Conservation (phyloP, 2,888 invertebrate genomes). For the Venustoraphidia nigricollis region DNA sequence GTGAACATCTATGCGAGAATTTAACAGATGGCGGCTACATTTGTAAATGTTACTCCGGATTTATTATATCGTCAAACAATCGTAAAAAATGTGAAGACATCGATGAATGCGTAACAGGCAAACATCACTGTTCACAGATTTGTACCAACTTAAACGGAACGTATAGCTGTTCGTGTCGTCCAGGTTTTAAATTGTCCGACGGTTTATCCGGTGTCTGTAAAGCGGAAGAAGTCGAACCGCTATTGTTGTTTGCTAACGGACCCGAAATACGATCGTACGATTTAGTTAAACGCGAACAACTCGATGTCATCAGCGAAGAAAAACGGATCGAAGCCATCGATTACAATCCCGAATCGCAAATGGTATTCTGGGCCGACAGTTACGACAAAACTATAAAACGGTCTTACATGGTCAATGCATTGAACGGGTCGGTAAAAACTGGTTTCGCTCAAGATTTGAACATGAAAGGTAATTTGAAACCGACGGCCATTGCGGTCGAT, state of each 20-base stretch:
- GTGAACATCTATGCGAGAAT: slow-evolving; percentile 83
- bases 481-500: slow-evolving; percentile 82
- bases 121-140: slow-evolving; percentile 83
- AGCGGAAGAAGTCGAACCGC: slow-evolving; percentile 45
- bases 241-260: slow-evolving; percentile 65
- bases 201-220: slow-evolving; percentile 71
- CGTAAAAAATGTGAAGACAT: slow-evolving; percentile 77
- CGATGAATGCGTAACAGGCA: slow-evolving; percentile 72
- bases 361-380: slow-evolving; percentile 92
- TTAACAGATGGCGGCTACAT: slow-evolving; percentile 73
- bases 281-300: slow-evolving; percentile 45
- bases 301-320: slow-evolving; percentile 67
- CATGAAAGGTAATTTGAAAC: slow-evolving; percentile 68
- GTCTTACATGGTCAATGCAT: slow-evolving; percentile 74
- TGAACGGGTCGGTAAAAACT: slow-evolving; percentile 58
- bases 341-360: slow-evolving; percentile 67
- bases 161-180: slow-evolving; percentile 72
- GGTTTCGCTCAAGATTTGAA: slow-evolving; percentile 79
- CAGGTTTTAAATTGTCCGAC: slow-evolving; percentile 65
- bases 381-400: slow-evolving; percentile 81
- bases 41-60: slow-evolving; percentile 79
- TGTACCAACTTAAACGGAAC: slow-evolving; percentile 87
- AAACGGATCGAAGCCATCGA: slow-evolving; percentile 85
- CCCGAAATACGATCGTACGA: slow-evolving; percentile 70
- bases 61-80: slow-evolving; percentile 63